Evolutionary conservation across 2,888 invertebrate genomes (phyloP), one percentile per base, ranked within the genome.

Genomic region (Noctua janthe): DNA sequence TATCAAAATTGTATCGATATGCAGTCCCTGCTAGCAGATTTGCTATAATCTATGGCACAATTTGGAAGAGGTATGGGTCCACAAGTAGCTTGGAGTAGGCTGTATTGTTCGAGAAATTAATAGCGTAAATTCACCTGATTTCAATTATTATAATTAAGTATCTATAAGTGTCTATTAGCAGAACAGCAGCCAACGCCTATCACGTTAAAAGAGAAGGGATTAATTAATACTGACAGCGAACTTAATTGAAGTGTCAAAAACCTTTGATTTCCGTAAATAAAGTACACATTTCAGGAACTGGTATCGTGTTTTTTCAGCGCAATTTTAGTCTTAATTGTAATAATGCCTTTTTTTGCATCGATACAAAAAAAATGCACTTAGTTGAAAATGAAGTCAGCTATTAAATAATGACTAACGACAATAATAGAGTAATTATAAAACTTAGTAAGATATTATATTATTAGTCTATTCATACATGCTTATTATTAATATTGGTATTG

Each of bases 211-310:
- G 84, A 62, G 87, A 87, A 85, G 59, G 80, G 72, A 75, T 70
- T 87, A 84, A 84, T 84, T 77, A 77, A 70, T 66, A 75, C 72
- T 84, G 87, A 84, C 84, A 84, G 69, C 35, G 1, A 69, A 70
- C 54, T 54, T 80, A 85, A 87, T 87, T 87, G 76, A 75, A 79
- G 39, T 82, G 78, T 77, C 81, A 71, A 77, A 81, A 79, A 83
- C 74, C 56, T 78, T 74, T 70, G 72, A 76, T 80, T 85, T 87
- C 77, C 78, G 81, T 80, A 83, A 87, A 87, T 82, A 82, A 20
- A 43, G 23, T 69, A 54, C 47, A 56, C 74, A 80, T 87, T 87
- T 84, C 81, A 87, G 87, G 80, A 85, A 84, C 84, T 64, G 23
- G 0, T 54, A 47, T 67, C 29, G 1, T 20, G 3, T 72, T 76